phyloP scores from a whole-genome alignment of 2,113 vertebrate species.

The Apteryx owenii region DNA sequence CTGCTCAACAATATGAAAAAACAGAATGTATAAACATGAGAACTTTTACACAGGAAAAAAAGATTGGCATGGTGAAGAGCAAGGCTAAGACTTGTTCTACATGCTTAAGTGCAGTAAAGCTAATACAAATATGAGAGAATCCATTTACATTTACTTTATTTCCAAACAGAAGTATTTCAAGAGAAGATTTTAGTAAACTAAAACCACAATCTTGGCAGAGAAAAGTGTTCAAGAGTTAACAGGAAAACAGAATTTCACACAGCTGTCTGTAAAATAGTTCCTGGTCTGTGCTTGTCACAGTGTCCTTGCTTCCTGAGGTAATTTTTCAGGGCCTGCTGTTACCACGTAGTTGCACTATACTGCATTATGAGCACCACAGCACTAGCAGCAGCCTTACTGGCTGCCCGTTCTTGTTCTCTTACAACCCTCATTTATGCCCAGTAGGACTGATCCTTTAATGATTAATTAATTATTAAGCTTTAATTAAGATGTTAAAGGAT shows the following conservation, averaged over 20 bases:
- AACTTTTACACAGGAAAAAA: neutral
- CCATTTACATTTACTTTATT: neutral
- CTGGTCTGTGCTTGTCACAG: neutral
- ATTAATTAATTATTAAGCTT: conserved; percentile 31
- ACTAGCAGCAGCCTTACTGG: neutral
- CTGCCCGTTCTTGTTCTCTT: neutral
- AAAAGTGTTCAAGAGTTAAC: neutral
- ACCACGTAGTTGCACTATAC: neutral
- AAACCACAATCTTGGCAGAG: neutral
- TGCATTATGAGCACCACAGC: neutral
- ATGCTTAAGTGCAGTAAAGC: neutral
- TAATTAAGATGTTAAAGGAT: conserved; percentile 22
- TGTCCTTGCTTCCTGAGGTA: neutral
- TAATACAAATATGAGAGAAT: neutral
- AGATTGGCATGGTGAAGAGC: neutral
- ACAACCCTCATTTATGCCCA: neutral
- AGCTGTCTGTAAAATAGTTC: neutral
- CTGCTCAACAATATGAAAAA: neutral
- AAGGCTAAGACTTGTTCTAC: neutral
- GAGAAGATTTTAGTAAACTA: neutral
- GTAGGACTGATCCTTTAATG: neutral
- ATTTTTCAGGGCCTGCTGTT: neutral
- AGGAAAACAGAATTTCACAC: neutral
- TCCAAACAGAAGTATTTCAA: neutral
- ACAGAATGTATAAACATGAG: neutral